phyloP scores from a whole-genome alignment of 1,140 invertebrate genomes.

The Nomia melanderi region DNA sequence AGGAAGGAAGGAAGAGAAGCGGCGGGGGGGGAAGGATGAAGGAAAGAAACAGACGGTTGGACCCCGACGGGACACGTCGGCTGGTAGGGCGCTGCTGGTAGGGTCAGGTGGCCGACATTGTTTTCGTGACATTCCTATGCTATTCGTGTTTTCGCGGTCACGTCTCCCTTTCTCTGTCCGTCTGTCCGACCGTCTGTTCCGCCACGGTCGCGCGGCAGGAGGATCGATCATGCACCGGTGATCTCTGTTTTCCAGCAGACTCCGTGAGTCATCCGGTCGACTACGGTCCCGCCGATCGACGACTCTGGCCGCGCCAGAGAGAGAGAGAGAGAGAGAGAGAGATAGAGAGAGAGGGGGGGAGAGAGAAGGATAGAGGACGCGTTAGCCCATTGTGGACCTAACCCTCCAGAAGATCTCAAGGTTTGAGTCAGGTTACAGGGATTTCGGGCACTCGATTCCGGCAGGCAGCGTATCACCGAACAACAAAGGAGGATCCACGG shows the following conservation, averaged over 20 bases:
- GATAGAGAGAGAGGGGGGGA: too few relatives aligned
- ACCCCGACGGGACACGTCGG: background rate
- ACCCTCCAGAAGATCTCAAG: too few relatives aligned
- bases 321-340: too few relatives aligned
- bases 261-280: constrained; percentile 9
- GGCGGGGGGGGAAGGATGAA: background rate
- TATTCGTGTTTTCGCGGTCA: constrained; percentile 57
- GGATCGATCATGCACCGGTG: constrained; percentile 22
- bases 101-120: constrained; percentile 58
- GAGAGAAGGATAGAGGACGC: too few relatives aligned
- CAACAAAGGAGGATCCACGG: too few relatives aligned
- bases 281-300: background rate
- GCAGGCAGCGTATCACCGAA: too few relatives aligned
- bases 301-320: too few relatives aligned
- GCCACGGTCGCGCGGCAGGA: background rate
- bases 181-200: background rate
- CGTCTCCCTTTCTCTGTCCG: constrained; percentile 13
- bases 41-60: background rate
- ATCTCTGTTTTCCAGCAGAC: constrained; percentile 25
- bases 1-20: background rate
- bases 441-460: too few relatives aligned
- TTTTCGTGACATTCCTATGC: constrained; percentile 56
- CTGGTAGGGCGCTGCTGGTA: constrained; percentile 13
- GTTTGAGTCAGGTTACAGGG: too few relatives aligned
- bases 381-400: too few relatives aligned